Base-by-base conservation (phyloP, 2,888 invertebrate genomes). In the Sesia bembeciformis region DNA sequence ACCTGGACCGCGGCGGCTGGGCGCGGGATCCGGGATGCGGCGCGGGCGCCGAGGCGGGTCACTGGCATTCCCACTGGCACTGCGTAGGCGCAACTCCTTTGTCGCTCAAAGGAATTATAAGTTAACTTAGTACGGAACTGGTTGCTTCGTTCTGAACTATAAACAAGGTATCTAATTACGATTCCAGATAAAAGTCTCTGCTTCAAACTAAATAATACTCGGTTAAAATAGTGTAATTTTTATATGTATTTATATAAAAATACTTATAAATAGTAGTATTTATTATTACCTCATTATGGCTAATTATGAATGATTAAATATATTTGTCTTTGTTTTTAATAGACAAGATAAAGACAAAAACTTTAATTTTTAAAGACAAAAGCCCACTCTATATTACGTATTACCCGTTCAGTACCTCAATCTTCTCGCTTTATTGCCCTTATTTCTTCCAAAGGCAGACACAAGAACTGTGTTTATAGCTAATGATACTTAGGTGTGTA, bases 401-500 rank as follows among this genome's bases (percentile, higher is more conserved):
- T 72, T 73, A 70, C 74, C 72, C 70, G 70, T 65, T 67, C 72
- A 66, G 75, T 67, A 71, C 77, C 67, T 77, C 77, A 78, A 80
- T 76, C 74, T 76, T 71, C 70, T 67, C 68, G 78, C 72, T 87
- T 88, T 88, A 88, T 86, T 82, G 75, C 78, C 78, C 77, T 79
- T 83, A 86, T 85, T 84, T 84, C 78, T 77, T 80, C 66, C 74
- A 73, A 80, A 77, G 78, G 80, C 67, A 78, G 78, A 85, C 83
- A 86, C 84, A 88, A 85, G 84, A 84, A 75, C 76, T 77, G 78
- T 84, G 86, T 87, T 87, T 87, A 89, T 87, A 84, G 85, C 81
- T 86, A 86, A 89, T 87, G 83, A 85, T 87, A 78, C 77, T 85
- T 83, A 88, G 88, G 88, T 88, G 88, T 84, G 86, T 85, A 88